Conservation (phyloP, 2,113 vertebrate genomes). For the Clarias macrocephalus region DNA sequence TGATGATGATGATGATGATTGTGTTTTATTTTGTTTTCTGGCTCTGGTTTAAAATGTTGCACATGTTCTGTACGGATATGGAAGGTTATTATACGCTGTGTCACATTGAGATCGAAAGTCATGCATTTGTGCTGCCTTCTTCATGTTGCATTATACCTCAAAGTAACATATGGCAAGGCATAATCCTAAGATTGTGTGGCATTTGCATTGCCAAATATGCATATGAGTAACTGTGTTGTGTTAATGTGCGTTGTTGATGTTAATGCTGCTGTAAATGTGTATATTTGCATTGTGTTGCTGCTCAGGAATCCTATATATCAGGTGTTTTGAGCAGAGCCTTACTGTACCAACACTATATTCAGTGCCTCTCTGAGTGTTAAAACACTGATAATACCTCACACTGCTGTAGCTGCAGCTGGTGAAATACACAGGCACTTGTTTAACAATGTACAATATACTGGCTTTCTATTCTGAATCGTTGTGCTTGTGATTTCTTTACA, state of each 20-base stretch:
- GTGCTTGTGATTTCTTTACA: slow-evolving; percentile 14
- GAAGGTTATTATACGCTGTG: background rate
- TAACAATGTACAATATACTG: slow-evolving; percentile 33
- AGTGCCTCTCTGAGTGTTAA: slow-evolving; percentile 45
- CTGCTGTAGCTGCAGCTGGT: slow-evolving; percentile 32
- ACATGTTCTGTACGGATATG: background rate
- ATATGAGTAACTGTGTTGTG: background rate
- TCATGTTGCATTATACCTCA: slow-evolving; percentile 17
- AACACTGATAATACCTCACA: slow-evolving; percentile 39
- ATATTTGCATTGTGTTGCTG: slow-evolving; percentile 39
- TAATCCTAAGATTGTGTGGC: background rate
- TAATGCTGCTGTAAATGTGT: slow-evolving; percentile 27
- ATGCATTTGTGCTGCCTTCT: slow-evolving; percentile 18
- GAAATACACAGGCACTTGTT: slow-evolving; percentile 30
- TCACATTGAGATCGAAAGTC: background rate
- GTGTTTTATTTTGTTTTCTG: background rate
- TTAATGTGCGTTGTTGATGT: background rate
- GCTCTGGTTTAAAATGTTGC: background rate
- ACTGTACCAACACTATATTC: slow-evolving; percentile 36
- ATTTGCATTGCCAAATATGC: background rate
- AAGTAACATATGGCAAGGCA: slow-evolving; percentile 1
- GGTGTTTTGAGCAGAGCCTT: slow-evolving; percentile 39
- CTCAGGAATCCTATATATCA: slow-evolving; percentile 37
- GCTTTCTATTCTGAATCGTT: slow-evolving; percentile 18
- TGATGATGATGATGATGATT: background rate